Base-by-base conservation (phyloP, 1,140 invertebrate species). In the Lordiphosa clarofinis region DNA sequence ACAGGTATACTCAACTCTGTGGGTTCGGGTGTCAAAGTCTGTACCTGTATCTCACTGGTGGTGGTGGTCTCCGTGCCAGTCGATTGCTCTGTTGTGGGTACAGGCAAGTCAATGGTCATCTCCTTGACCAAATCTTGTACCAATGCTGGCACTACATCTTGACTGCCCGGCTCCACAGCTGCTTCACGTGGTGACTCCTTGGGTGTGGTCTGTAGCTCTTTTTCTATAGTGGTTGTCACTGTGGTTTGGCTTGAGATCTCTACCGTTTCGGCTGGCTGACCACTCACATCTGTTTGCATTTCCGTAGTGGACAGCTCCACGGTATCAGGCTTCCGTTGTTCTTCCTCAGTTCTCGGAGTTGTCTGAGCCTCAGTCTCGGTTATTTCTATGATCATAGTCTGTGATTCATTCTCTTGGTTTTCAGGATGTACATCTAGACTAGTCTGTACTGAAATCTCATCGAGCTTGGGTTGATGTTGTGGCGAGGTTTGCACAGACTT, bases 401-500 rank as follows among this genome's bases (percentile, higher is more conserved):
- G 89, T 3, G 78, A 76, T 47, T 89, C 89, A 9, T 63, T 74
- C 42, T 89, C 88, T 28, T 73, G 72, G 21, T 65, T 86, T 0
- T 84, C 71, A 0, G 84, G 71, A 54, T 87, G 86, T 28, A 73
- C 42, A 52, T 90, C 89, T 39, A 90, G 53, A 28, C 89, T 89
- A 1, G 90, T 90, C 86, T 91, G 90, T 13, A 90, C 79, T 1
- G 82, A 82, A 4, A 69, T 88, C 63, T 90, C 90, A 43, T 79
- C 71, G 10, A 90, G 86, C 36, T 82, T 75, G 3, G 81, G 87
- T 10, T 79, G 74, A 57, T 90, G 73, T 75, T 93, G 91, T 3
- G 92, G 92, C 4, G 91, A 91, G 12, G 93, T 93, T 89, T 93
- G 92, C 12, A 91, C 87, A 8, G 91, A 92, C 59, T 91, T 90